phyloP scores from a whole-genome alignment of 2,113 vertebrate genomes.

The Onychostruthus taczanowskii region DNA sequence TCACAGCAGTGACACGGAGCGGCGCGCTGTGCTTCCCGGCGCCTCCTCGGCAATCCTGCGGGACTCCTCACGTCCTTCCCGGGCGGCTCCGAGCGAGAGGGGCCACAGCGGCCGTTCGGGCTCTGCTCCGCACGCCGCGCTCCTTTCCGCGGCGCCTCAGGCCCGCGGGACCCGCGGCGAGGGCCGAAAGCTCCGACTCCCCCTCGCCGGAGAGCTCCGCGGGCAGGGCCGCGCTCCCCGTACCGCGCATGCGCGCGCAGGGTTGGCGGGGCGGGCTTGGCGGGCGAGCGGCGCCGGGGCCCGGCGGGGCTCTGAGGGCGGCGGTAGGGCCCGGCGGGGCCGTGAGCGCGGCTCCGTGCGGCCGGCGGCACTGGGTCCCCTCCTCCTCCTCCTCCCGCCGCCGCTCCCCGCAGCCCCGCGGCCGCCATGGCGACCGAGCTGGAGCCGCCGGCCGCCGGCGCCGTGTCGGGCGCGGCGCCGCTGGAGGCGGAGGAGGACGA shows the following conservation, averaged over 20 bases:
- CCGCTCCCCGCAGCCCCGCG: not conserved
- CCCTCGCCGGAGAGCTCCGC: not conserved
- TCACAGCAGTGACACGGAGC: not conserved
- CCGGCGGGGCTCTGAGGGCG: not conserved
- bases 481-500: not conserved
- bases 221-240: not conserved
- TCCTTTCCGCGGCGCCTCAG: not conserved
- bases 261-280: not conserved
- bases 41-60: not conserved
- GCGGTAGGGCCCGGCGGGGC: too few species aligned
- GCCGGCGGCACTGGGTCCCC: not conserved
- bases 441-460: not conserved
- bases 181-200: not conserved
- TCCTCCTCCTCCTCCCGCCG: not conserved
- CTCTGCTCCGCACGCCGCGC: not conserved
- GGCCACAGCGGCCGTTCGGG: fast-evolving
- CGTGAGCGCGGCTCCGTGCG: too few species aligned
- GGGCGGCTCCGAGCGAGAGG: not conserved
- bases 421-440: not conserved
- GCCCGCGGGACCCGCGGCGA: not conserved
- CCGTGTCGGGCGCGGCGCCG: not conserved
- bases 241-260: not conserved
- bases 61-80: not conserved
- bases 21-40: fast-evolving
- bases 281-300: not conserved